phyloP scores from a whole-genome alignment of 2,888 invertebrate species.

The Morpho achilles region DNA sequence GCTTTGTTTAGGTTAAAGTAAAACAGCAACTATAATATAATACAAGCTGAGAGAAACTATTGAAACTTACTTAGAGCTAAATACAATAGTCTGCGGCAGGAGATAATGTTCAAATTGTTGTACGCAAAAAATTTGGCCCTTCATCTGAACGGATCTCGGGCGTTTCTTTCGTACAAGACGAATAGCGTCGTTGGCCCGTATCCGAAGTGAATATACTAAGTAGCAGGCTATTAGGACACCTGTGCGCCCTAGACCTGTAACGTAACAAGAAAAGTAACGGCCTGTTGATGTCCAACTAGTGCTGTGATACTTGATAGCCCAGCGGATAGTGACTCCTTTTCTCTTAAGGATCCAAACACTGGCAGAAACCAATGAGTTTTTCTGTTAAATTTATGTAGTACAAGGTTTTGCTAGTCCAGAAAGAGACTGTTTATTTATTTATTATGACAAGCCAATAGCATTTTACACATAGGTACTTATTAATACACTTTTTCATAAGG shows the following conservation, averaged over 20 bases:
- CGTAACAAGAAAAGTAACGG: too few species aligned
- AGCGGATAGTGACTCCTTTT: not conserved
- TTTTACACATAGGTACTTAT: too few species aligned
- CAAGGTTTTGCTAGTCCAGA: too few species aligned
- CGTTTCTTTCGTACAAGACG: constrained; percentile 87
- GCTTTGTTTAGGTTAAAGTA: too few species aligned
- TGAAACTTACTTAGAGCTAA: constrained; percentile 81
- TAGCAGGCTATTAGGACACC: constrained; percentile 93
- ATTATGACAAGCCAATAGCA: too few species aligned
- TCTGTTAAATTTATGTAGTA: too few species aligned
- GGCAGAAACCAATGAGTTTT: too few species aligned
- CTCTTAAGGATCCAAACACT: not conserved
- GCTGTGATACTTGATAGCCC: too few species aligned
- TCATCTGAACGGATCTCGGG: constrained; percentile 89
- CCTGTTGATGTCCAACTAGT: too few species aligned
- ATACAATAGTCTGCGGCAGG: constrained; percentile 86
- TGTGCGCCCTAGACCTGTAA: constrained; percentile 87
- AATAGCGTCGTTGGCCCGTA: constrained; percentile 89
- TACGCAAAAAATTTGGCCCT: constrained; percentile 89
- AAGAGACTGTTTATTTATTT: too few species aligned
- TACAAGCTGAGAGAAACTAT: not conserved
- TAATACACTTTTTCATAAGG: too few species aligned
- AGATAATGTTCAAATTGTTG: constrained; percentile 90
- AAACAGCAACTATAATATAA: too few species aligned
- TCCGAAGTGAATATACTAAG: constrained; percentile 87